Conservation (phyloP, 2,888 invertebrate species). For the Linnaemya vulpina region DNA sequence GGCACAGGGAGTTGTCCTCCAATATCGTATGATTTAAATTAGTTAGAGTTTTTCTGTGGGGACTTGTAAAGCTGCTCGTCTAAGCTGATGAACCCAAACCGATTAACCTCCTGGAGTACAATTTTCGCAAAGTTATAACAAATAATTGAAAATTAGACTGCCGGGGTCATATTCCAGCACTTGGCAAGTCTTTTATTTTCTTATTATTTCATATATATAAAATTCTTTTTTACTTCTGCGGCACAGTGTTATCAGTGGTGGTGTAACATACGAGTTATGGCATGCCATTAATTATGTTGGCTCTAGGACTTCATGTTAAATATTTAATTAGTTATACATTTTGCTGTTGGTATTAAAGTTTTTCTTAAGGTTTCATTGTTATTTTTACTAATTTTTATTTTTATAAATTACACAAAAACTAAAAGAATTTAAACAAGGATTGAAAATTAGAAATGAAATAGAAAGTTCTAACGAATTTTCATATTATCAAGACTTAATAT, state of each 20-base stretch:
- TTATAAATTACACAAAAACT: neutral
- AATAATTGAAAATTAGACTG: too few species aligned
- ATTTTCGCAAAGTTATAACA: too few species aligned
- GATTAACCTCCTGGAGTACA: too few species aligned
- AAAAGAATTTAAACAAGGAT: slow-evolving; percentile 37
- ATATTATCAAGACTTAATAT: too few species aligned
- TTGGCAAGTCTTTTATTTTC: neutral
- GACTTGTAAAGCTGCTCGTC: too few species aligned
- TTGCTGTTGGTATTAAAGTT: slow-evolving; percentile 7
- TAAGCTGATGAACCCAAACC: too few species aligned
- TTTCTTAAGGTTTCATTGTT: slow-evolving; percentile 6
- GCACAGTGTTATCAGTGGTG: slow-evolving; percentile 7
- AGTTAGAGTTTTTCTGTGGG: too few species aligned
- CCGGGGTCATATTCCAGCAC: too few species aligned
- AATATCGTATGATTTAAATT: too few species aligned
- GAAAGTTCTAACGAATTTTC: neutral
- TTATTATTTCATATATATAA: neutral
- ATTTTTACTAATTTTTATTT: neutral
- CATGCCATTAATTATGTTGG: slow-evolving; percentile 57
- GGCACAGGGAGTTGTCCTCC: too few species aligned
- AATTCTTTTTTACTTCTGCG: too few species aligned
- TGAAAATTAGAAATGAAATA: neutral
- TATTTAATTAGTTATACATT: neutral
- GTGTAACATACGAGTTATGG: slow-evolving; percentile 45
- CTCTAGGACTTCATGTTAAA: slow-evolving; percentile 36